Conservation (phyloP, 2,113 vertebrate genomes). For the Tapirus terrestris region DNA sequence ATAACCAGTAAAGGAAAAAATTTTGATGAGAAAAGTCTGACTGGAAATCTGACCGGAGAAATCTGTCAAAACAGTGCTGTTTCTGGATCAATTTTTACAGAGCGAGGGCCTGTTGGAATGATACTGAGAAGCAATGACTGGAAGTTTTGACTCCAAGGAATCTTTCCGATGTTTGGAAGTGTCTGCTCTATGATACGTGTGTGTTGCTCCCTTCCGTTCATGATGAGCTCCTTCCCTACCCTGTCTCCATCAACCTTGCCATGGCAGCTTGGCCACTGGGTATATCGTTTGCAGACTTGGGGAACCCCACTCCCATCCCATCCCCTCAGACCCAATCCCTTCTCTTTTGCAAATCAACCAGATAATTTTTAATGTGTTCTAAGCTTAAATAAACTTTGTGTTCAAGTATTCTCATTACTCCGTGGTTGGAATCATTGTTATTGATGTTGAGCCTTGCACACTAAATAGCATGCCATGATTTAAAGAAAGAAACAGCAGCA, state of each 20-base stretch:
- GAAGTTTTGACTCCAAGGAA: background rate
- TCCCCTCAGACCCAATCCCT: background rate
- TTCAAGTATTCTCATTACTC: constrained; percentile 70
- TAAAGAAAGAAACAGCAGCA: background rate
- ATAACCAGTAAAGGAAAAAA: background rate
- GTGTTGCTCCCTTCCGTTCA: background rate
- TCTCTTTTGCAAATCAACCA: constrained; percentile 74
- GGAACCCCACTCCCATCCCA: background rate
- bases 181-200: background rate
- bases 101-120: background rate
- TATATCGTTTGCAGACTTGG: constrained; percentile 1
- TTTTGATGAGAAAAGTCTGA: background rate
- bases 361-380: constrained; percentile 79
- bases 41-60: background rate
- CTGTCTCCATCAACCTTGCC: background rate
- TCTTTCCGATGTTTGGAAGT: background rate
- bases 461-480: background rate
- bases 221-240: background rate
- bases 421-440: constrained; percentile 46
- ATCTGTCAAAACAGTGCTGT: background rate
- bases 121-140: background rate
- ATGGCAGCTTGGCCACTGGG: background rate
- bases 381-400: constrained; percentile 82
- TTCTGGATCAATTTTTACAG: background rate
- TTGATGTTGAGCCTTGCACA: background rate